phyloP scores from a whole-genome alignment of 1,140 invertebrate species.

The Macrotrachela quadricornifera region DNA sequence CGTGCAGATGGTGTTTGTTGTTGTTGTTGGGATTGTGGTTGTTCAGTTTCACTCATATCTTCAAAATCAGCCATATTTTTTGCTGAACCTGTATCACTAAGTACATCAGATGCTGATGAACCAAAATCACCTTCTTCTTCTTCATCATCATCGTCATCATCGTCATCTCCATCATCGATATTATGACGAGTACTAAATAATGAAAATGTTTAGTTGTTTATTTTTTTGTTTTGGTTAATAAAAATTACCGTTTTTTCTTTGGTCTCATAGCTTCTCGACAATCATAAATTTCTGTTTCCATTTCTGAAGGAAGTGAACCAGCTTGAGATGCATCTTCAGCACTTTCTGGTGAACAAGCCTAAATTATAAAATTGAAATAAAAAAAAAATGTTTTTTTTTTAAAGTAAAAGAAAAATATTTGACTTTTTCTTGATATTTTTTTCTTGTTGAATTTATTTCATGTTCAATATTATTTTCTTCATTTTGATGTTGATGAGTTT shows the following conservation, averaged over 20 bases:
- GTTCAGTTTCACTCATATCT: constrained; percentile 61
- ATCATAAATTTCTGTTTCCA: not conserved
- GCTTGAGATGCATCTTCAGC: not conserved
- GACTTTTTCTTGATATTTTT: too few relatives aligned
- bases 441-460: too few relatives aligned
- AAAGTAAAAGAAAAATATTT: too few relatives aligned
- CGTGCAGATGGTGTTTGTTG: constrained; percentile 47
- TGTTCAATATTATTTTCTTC: not conserved
- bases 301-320: constrained; percentile 5
- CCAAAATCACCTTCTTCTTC: constrained; percentile 13
- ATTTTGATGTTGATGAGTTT: not conserved
- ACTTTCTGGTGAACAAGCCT: too few relatives aligned
- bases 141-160: constrained; percentile 10
- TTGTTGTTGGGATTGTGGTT: too few relatives aligned
- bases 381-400: too few relatives aligned
- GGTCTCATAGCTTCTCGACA: not conserved
- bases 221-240: too few relatives aligned
- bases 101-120: constrained; percentile 15
- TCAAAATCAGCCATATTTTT: constrained; percentile 83
- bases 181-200: not conserved
- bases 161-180: not conserved
- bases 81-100: constrained; percentile 58
- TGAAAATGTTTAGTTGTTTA: too few relatives aligned
- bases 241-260: not conserved
- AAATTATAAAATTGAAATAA: too few relatives aligned